Base-by-base conservation (phyloP, 2,888 invertebrate genomes). In the Biston stratarius region DNA sequence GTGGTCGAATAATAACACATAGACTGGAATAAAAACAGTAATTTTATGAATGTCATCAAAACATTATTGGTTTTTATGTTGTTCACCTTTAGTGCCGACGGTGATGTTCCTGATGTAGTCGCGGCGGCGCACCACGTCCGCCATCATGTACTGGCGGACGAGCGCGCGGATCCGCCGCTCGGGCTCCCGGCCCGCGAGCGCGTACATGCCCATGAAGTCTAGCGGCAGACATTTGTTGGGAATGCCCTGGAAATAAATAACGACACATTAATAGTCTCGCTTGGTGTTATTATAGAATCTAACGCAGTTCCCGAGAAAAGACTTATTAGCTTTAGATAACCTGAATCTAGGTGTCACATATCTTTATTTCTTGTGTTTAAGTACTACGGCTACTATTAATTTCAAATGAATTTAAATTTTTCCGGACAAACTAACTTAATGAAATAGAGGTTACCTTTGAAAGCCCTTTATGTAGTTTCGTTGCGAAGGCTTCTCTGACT, bases 151-250 rank as follows among this genome's bases (percentile, higher is more conserved):
- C 82, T 97, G 96, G 68, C 97, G 96, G 67, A 97, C 94, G 34
- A 95, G 86, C 40, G 91, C 86, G 74, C 96, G 96, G 49, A 97
- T 93, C 83, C 97, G 96, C 70, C 96, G 96, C 80, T 98, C 97
- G 9, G 96, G 96, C 91, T 99, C 99, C 73, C 97, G 96, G 0
- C 99, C 99, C 42, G 97, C 97, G 64, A 99, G 92, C 44, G 97
- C 97, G 91, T 99, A 99, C 89, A 98, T 97, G 15, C 98, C 98
- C 98, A 99, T 98, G 93, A 99, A 99, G 92, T 99, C 99, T 62
- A 99, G 94, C 0, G 99, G 99, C 72, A 99, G 94, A 83, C 98
- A 98, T 86, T 97, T 97, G 84, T 97, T 97, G 5, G 98, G 98
- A 74, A 98, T 96, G 71, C 98, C 97, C 90, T 97, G 83, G 0